Base-by-base conservation (phyloP, 2,888 invertebrate species). In the Linyphia triangularis region DNA sequence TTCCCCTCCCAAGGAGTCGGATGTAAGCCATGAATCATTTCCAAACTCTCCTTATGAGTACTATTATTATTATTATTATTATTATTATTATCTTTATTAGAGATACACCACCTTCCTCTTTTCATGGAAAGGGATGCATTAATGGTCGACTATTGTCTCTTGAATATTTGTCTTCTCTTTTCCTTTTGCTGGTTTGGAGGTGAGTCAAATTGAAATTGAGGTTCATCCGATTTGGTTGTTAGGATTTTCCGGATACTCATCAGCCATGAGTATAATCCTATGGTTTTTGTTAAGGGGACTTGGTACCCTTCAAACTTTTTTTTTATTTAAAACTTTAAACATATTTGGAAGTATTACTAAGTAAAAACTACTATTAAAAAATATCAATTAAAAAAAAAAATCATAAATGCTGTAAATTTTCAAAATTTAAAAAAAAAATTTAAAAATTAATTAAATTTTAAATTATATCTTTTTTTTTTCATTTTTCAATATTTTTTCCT, bases 11-110 rank as follows among this genome's bases (percentile, higher is more conserved):
- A 79, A 81, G 79, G 59, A 40, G 26, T 79, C 86, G 85, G 85
- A 86, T 86, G 77, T 65, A 22, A 57, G 4, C 26, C 79, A 86
- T 86, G 86, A 79, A 86, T 81, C 86, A 86, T 65, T 51, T 22
- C 61, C 37, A 26, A 13, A 10, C 30, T 33, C 22, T 59, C 70
- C 26, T 70, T 26, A 43, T 0, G 3, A 10, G 51, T 1, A n/a
- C 51, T n/a, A n/a, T 33, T 9, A 33, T 37, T 9, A 37, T n/a
- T 30, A 37, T 6, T 43, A 26, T 72, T 72, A 72, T 72, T 72
- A 37, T 72, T 72, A 33, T 37, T 67, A 22, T n/a, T 67, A 37
- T 33, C 37, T 2, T 28, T 33, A 30, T 33, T 69, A 33, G 16
- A 67, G 40, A 24, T 10, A 13, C 67, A 9, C 22, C 22, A 22